phyloP scores from a whole-genome alignment of 2,113 vertebrate species.

The Donacobius atricapilla region DNA sequence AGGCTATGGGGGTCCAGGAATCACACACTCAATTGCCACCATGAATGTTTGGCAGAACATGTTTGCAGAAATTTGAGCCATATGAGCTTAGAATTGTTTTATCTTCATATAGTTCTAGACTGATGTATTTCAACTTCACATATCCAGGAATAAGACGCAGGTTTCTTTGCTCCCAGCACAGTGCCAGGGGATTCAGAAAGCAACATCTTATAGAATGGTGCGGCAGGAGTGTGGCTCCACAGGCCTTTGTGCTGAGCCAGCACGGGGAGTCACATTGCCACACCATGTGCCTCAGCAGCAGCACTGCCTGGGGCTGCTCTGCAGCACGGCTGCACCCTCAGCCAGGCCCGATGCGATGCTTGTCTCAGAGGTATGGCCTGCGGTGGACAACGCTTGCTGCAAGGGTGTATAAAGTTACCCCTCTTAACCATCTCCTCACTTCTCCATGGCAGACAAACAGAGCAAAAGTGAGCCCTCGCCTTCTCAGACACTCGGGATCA shows the following conservation, averaged over 20 bases:
- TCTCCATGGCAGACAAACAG: fast-evolving
- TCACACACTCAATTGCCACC: background rate
- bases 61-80: background rate
- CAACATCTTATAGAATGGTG: fast-evolving
- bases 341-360: background rate
- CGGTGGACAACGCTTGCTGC: background rate
- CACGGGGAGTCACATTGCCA: fast-evolving
- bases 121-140: background rate
- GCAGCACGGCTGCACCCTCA: background rate
- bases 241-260: background rate
- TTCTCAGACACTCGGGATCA: background rate
- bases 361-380: background rate
- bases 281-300: background rate
- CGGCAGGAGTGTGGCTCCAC: background rate
- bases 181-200: background rate
- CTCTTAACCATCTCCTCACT: background rate
- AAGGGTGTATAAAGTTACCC: background rate
- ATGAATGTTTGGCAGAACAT: background rate
- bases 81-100: background rate
- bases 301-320: background rate
- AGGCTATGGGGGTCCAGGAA: background rate
- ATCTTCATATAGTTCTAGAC: background rate
- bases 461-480: fast-evolving
- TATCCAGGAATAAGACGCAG: background rate
- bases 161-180: fast-evolving